Percentiles rank a stretch among this genome's conserved stretches.
phyloP scores from a whole-genome alignment of 2,888 invertebrate genomes.

The Orthosia cruda region DNA sequence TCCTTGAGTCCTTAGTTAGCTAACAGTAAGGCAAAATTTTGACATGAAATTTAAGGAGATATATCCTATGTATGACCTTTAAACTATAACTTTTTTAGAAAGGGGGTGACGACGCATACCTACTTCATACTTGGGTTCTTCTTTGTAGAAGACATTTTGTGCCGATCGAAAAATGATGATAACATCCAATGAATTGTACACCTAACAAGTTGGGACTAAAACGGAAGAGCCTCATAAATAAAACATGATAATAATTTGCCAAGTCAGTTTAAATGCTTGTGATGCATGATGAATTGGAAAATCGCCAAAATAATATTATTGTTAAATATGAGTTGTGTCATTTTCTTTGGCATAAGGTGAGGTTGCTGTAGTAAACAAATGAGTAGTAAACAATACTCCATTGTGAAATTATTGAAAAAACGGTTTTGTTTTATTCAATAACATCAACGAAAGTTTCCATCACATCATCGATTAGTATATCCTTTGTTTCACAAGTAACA shows the following conservation, averaged over 20 bases:
- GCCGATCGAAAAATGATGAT: no score
- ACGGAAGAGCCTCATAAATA: background rate
- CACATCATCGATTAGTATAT: background rate
- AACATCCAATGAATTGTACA: no score
- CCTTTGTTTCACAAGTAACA: background rate
- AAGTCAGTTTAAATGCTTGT: background rate
- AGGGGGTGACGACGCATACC: no score
- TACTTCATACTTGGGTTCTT: no score
- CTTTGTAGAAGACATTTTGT: no score
- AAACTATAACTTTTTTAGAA: no score
- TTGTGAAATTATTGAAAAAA: background rate
- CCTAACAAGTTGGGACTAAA: no score
- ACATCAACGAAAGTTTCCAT: background rate
- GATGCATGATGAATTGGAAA: slow-evolving; percentile 26
- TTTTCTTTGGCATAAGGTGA: background rate
- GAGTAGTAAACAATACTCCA: background rate
- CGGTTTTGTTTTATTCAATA: background rate
- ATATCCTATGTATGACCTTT: no score
- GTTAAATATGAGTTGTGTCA: slow-evolving; percentile 5
- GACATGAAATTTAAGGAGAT: no score
- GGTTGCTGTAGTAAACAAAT: background rate
- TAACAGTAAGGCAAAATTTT: no score
- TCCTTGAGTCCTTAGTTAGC: no score
- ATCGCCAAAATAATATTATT: slow-evolving; percentile 28
- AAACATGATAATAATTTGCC: background rate